Evolutionary conservation across 2,888 invertebrate species (phyloP).

Genomic region (Choristoneura rosaceana): DNA sequence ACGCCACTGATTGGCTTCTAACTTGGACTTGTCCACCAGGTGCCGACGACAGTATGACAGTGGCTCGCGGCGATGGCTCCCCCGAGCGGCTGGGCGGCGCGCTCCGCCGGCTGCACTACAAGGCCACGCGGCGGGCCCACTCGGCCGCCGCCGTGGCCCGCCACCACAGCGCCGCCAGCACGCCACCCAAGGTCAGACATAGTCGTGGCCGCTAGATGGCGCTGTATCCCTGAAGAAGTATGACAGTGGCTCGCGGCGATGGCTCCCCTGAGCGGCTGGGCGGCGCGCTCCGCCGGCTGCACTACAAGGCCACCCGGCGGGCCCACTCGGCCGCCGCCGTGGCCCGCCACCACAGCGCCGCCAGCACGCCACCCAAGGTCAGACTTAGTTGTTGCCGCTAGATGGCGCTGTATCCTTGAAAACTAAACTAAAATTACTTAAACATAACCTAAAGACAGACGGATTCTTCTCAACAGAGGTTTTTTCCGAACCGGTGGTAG

Average conservation of each 20-base stretch:
- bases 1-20: background rate
- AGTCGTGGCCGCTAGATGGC: no score
- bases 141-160: conserved; percentile 67
- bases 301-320: conserved; percentile 87
- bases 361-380: conserved; percentile 69
- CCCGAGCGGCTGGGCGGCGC: conserved; percentile 84
- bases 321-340: conserved; percentile 74
- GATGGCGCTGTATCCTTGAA: no score
- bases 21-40: conserved; percentile 53
- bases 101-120: conserved; percentile 88
- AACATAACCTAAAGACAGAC: no score
- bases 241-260: conserved; percentile 80
- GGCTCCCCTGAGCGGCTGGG: conserved; percentile 80
- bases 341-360: conserved; percentile 58
- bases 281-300: conserved; percentile 87
- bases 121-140: conserved; percentile 85
- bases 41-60: conserved; percentile 81
- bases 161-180: conserved; percentile 58
- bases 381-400: conserved; percentile 42
- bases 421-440: no score
- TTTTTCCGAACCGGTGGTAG: no score
- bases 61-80: conserved; percentile 77
- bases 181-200: conserved; percentile 67
- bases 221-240: no score
- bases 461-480: no score